Evolutionary conservation across 2,888 invertebrate species (phyloP), one percentile per base, ranked within the genome.

Genomic region (Metallyticus violacea): DNA sequence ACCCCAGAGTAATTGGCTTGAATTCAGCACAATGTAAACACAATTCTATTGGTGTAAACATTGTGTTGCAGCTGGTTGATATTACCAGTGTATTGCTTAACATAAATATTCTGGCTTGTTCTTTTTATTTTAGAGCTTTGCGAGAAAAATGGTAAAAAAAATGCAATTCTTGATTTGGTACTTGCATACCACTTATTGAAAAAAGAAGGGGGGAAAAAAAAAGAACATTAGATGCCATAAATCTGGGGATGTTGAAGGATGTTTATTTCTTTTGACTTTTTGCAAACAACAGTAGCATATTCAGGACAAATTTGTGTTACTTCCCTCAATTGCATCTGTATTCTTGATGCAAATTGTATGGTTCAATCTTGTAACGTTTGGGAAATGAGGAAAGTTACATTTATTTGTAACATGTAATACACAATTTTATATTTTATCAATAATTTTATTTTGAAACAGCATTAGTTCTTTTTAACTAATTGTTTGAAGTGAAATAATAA

Each of bases 241-340:
- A 83, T 83, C 27, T 83, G 83, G 81, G 83, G 83, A 83, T 28
- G n/a, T 77, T 83, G 76, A 62, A 77, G 77, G 83, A 83, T 27
- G 22, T 26, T 27, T 77, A 9, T 28, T 83, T 83, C 77, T 83
- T 22, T 26, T 82, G 26, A 2, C 77, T 28, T n/a, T 83, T 28
- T 77, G 25, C 27, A n/a, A n/a, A n/a, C n/a, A n/a, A n/a, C n/a
- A n/a, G n/a, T n/a, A n/a, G n/a, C n/a, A n/a, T n/a, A n/a, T 28
- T 83, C 27, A 27, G 29, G 77, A 29, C 25, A 83, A 77, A n/a
- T 25, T 26, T 77, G 83, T 83, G 28, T 77, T 77, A 83, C 28
- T 77, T 83, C 77, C 29, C 29, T 83, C 77, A 83, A 77, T 83
- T 83, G 77, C 83, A 83, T 29, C 83, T 77, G 29, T 28, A 77